These are phyloP conservation scores for Romanogobio albipinnatus DNA, from an alignment of 2,113 vertebrate species.

Conservation along the genomic window DNA sequence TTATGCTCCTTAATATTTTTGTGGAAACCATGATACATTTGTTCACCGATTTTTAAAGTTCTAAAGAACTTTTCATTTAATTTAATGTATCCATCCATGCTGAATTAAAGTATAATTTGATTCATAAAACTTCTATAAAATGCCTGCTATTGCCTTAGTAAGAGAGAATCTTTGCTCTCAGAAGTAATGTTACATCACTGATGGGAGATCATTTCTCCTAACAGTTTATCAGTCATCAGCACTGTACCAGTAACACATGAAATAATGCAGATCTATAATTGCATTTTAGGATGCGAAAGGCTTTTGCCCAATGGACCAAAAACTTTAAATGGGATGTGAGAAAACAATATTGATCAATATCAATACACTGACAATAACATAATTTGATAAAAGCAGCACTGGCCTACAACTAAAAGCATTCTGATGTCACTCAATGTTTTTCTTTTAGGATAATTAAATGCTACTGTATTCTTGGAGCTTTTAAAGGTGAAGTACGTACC, in stretches of 20 bases:
- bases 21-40: too few relatives aligned
- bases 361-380: constrained; percentile 27
- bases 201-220: not conserved
- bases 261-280: not conserved
- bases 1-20: too few relatives aligned
- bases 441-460: not conserved
- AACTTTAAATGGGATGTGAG: not conserved
- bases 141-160: too few relatives aligned
- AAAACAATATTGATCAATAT: constrained; percentile 16
- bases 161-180: not conserved
- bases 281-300: constrained; percentile 1
- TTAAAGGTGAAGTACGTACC: not conserved
- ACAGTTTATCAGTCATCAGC: not conserved
- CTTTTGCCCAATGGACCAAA: not conserved
- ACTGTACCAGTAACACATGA: constrained; percentile 1
- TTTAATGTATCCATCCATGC: too few relatives aligned
- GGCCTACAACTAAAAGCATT: constrained; percentile 61
- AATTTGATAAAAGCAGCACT: constrained; percentile 52
- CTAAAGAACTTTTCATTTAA: not conserved
- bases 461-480: not conserved
- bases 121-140: too few relatives aligned
- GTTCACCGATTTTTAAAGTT: not conserved
- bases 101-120: too few relatives aligned
- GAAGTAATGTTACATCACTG: not conserved
- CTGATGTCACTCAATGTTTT: constrained; percentile 3